These are phyloP conservation scores for Eupsittula cactorum DNA, from an alignment of 2,113 vertebrate species.

Conservation along the genomic window DNA sequence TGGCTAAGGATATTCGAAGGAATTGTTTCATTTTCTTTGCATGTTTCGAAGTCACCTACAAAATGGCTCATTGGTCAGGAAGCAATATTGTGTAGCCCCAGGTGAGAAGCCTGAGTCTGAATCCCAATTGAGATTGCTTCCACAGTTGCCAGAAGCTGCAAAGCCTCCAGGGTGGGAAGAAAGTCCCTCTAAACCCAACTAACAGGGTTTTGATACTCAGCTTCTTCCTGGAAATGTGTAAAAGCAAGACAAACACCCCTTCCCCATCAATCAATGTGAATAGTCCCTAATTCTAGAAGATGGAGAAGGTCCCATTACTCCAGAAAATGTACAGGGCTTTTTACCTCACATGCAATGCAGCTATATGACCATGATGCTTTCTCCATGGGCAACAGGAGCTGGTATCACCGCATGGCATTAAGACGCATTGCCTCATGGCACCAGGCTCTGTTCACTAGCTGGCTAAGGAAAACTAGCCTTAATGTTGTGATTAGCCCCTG, in stretches of 20 bases:
- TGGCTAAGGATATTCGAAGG: conserved; percentile 41
- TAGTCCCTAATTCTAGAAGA: neutral
- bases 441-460: neutral
- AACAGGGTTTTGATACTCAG: neutral
- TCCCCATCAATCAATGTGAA: neutral
- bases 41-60: conserved; percentile 48
- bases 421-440: neutral
- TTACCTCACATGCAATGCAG: neutral
- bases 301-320: neutral
- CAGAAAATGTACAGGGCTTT: neutral
- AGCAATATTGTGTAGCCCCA: neutral
- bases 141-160: neutral
- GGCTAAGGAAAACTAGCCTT: neutral
- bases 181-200: neutral
- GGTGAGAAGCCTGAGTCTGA: neutral
- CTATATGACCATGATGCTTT: rapidly evolving
- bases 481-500: neutral
- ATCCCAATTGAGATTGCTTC: conserved; percentile 14
- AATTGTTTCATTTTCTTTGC: conserved; percentile 53
- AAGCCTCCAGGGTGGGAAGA: neutral
- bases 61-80: conserved; percentile 15
- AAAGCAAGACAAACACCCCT: neutral
- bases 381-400: neutral
- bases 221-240: neutral
- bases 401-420: neutral